Conservation (phyloP, 2,888 invertebrate genomes). For the Trissolcus japonicus region DNA sequence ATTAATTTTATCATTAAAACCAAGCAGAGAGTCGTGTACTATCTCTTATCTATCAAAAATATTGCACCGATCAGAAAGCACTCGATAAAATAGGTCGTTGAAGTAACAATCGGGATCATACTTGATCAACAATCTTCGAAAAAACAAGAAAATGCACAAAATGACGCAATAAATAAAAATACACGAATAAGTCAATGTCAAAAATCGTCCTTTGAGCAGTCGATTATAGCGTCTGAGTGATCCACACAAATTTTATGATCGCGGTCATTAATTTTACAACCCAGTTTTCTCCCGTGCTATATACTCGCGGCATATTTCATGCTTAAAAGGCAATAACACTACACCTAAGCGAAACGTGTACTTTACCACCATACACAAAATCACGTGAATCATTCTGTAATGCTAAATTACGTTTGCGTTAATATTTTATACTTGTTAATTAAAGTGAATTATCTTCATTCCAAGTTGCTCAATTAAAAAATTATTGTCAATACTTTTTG, state of each 20-base stretch:
- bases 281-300: neutral
- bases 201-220: too few relatives aligned
- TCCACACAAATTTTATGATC: constrained; percentile 2
- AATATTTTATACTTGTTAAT: too few relatives aligned
- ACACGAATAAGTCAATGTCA: too few relatives aligned
- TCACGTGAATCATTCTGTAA: constrained; percentile 5
- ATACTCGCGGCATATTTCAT: neutral
- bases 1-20: neutral
- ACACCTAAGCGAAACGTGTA: too few relatives aligned
- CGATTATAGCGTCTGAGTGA: too few relatives aligned
- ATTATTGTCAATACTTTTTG: too few relatives aligned
- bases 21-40: neutral
- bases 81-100: neutral
- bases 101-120: neutral
- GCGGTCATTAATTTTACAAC: constrained; percentile 2
- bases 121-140: neutral
- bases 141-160: too few relatives aligned
- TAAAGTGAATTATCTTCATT: too few relatives aligned
- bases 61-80: neutral
- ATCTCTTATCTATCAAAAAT: neutral
- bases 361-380: neutral
- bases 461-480: too few relatives aligned
- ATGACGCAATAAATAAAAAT: too few relatives aligned
- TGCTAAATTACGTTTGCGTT: neutral
- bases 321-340: too few relatives aligned